Evolutionary conservation across 2,113 vertebrate species (phyloP), one percentile per base, ranked within the genome.

Genomic region (Cricetomys ansorgei): DNA sequence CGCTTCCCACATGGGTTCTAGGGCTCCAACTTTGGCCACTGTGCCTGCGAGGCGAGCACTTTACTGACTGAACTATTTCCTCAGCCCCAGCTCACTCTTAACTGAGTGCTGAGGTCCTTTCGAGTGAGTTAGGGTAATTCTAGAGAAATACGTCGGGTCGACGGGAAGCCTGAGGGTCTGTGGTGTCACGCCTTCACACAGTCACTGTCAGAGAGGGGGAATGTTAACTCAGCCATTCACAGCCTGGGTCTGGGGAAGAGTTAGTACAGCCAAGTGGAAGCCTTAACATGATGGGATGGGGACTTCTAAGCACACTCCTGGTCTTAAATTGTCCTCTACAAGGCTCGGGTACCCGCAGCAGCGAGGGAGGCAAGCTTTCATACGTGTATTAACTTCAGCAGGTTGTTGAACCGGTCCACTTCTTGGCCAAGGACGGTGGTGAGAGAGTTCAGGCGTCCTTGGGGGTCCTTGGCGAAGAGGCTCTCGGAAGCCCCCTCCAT

Each of bases 401-500:
- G 97, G n/a, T 94, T 98, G 96, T 99, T 99, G 94, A 99, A 99
- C 29, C 98, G 98, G 96, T 99, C 98, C 55, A 98, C 97, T 98
- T 99, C 98, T 96, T 99, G 99, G 83, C 98, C 98, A 77, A 99
- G 97, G 34, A 99, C 99, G 0, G 98, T 99, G 50, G 98, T 99
- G 81, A 99, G 96, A 43, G 99, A 99, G 97, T 99, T 99, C 23
- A 99, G 45, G 4, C 99, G 98, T 23, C 98, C 98, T 19, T 98
- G 98, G 25, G 94, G 79, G 50, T 99, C 99, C 90, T 94, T 98
- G 67, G 95, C 11, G 94, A 99, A 99, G 81, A 99, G 97, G 69
- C 70, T 94, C 90, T 99, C 99, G 0, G 96, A 81, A 3, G 99
- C 99, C 21, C 50, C 93, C 3, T 99, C 99, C 98, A 99, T 99